Evolutionary conservation across 2,797 vertebrate species (phyloP), one percentile per base, ranked within the genome.

Genomic region (Mormyrus hasselquistii): DNA sequence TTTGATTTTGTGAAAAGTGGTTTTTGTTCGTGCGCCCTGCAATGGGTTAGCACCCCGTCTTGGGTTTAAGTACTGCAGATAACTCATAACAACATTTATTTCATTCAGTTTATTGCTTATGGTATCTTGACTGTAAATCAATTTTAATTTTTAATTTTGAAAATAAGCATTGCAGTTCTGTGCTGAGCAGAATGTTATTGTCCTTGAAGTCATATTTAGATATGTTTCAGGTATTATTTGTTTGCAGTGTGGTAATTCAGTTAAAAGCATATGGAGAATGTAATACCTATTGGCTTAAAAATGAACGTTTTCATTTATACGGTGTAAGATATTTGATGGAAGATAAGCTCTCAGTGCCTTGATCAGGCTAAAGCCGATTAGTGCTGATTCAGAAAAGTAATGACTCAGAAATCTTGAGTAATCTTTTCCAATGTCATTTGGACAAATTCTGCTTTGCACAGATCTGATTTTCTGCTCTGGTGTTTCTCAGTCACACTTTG

Each of bases 401-500:
- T 86, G 89, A 90, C 87, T 90, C 53, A 53, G 19, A 82, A 88
- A 86, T 86, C 57, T 88, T 25, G 29, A 65, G n/a, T 88, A 88
- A 88, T 89, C 85, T 62, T 89, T 55, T 22, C 87, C 38, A 91
- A 89, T 91, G 87, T 89, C 87, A 91, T 83, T 38, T 65, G 65
- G 38, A 73, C 57, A 22, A 86, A 10, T 53, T 12, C 55, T 65
- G 87, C 57, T 87, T 87, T n/a, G 16, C 47, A 29, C n/a, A 55
- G 49, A 8, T 29, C 5, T 16, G 25, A 49, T 49, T 19, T 53
- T 86, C 85, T 55, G 25, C 12, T 38, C 6, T 53, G 29, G 52
- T 86, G 85, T 86, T 7, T 86, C 29, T 57, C 29, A n/a, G 10
- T 1, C 29, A 49, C 34, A 57, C 2, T 86, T 34, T 3, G 49